phyloP scores from a whole-genome alignment of 2,113 vertebrate species.

The Poeciliopsis occidentalis region DNA sequence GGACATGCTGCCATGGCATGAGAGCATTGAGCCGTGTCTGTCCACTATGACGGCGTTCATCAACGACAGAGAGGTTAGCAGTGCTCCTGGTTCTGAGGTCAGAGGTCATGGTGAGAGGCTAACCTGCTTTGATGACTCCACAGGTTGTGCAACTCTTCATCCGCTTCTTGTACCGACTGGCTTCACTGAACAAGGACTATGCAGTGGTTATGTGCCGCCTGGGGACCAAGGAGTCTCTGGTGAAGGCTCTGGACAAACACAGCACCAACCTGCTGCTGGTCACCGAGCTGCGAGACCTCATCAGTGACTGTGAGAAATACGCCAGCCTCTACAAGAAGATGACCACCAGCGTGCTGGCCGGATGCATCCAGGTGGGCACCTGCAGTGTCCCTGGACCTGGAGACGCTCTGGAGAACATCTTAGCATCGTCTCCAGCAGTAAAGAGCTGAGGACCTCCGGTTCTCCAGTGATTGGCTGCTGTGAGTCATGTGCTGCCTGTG shows the following conservation, averaged over 20 bases:
- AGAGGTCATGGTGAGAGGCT: accelerated
- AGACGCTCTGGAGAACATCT: no score
- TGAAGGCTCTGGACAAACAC: conserved; percentile 90
- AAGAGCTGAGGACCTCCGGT: no score
- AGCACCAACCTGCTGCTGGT: conserved; percentile 77
- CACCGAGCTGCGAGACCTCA: conserved; percentile 84
- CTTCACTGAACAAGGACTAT: conserved; percentile 88
- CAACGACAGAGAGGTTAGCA: conserved; percentile 86
- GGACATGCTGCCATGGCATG: conserved; percentile 90
- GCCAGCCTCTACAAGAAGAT: conserved; percentile 89
- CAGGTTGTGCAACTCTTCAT: conserved; percentile 89
- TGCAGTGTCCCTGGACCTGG: neutral
- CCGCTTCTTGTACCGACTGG: conserved; percentile 89
- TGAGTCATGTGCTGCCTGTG: neutral
- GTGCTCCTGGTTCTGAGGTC: neutral
- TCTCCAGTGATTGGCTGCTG: no score
- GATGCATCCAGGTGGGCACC: conserved; percentile 90
- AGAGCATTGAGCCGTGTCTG: conserved; percentile 91
- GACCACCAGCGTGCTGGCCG: conserved; percentile 89
- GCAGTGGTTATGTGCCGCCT: conserved; percentile 89
- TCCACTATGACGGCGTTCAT: conserved; percentile 83
- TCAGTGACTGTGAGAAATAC: conserved; percentile 87
- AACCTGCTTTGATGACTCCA: neutral
- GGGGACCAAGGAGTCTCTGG: conserved; percentile 84
- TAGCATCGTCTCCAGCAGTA: no score